Base-by-base conservation (phyloP, 2,888 invertebrate species). In the Ormyrus rosae region DNA sequence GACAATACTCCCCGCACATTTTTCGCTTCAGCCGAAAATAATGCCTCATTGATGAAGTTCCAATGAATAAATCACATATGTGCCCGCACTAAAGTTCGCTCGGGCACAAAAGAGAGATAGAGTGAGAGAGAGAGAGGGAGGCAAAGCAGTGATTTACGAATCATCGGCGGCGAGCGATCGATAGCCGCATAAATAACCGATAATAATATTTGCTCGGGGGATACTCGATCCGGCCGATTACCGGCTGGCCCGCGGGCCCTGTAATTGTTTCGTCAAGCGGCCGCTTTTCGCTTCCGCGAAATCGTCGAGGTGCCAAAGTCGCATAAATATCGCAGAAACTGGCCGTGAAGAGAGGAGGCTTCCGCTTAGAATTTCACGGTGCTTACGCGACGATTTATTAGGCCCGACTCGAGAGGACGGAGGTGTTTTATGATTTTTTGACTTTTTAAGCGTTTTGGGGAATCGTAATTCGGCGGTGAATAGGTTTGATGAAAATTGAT, bases 241-340 rank as follows among this genome's bases (percentile, higher is more conserved):
- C n/a, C 11, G 9, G 51, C 5, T 45, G 19, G 53, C n/a, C 48
- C 50, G 34, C 6, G 67, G 53, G 11, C 34, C 53, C 34, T 53
- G 34, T 13, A 67, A 67, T 67, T 53, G 67, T 67, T 67, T 67
- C 13, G 67, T 65, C 51, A 19, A 51, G 51, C 51, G 13, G 8
- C 7, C 48, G 48, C 69, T n/a, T 2, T 8, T 34, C 58, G 46
- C 58, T 58, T 48, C 46, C 10, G 19, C 13, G 58, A 69, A 48
- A 69, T 48, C 45, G 19, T 10, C 11, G 50, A 48, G 61, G 8
- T 45, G 64, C 72, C 55, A 56, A 65, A 64, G 45, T 51, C 67
- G 53, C 60, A 48, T 50, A 55, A 73, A 65, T 55, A n/a, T 63
- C 34, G 55, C 34, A 0, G 34, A 34, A 34, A 34, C 34, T 4